These are phyloP conservation scores for Rutpela maculata DNA, from an alignment of 2,888 invertebrate genomes.

Conservation along the genomic window DNA sequence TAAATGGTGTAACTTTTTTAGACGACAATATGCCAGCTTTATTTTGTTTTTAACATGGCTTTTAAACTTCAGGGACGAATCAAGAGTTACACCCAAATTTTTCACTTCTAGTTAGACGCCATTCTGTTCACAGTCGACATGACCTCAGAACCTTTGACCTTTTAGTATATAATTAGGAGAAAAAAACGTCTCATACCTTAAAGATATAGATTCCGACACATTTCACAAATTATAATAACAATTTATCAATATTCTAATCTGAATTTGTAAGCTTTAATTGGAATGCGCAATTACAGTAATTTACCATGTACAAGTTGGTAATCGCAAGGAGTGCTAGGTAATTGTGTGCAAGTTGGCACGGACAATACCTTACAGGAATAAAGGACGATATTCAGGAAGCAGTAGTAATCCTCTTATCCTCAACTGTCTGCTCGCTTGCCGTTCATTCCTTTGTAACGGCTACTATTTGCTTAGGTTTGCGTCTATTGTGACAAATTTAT, in stretches of 20 bases:
- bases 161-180: too few species aligned
- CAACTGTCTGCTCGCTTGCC: constrained; percentile 36
- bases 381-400: constrained; percentile 49
- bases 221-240: background rate
- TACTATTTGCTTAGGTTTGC: constrained; percentile 35
- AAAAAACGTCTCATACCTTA: too few species aligned
- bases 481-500: constrained; percentile 40
- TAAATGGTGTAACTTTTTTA: too few species aligned
- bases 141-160: too few species aligned
- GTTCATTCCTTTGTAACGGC: constrained; percentile 25
- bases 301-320: constrained; percentile 35
- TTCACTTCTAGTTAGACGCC: too few species aligned
- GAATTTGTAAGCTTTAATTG: constrained; percentile 27
- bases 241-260: background rate
- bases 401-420: constrained; percentile 51
- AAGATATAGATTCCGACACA: too few species aligned
- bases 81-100: too few species aligned
- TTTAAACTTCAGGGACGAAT: too few species aligned
- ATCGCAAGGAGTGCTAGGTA: constrained; percentile 45
- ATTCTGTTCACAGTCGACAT: too few species aligned
- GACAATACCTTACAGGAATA: constrained; percentile 54
- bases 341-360: constrained; percentile 51
- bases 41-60: too few species aligned
- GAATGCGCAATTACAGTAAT: constrained; percentile 28
- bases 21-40: too few species aligned